These are phyloP conservation scores for Lampris megalopsis DNA, from an alignment of 2,113 vertebrate species.

Conservation along the genomic window DNA sequence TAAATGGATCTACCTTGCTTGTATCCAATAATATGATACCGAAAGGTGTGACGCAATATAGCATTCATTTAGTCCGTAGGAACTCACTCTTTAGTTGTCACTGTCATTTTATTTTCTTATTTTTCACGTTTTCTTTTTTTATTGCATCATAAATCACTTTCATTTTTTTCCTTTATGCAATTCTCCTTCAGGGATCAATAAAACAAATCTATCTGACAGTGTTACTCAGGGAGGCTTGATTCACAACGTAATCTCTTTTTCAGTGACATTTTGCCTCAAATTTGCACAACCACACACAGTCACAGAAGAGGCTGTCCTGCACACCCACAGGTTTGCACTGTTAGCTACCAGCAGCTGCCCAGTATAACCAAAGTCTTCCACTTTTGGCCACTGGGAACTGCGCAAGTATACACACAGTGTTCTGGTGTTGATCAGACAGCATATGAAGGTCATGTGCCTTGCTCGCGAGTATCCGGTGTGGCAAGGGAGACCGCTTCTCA, in stretches of 20 bases:
- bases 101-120: background rate
- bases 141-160: background rate
- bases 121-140: constrained; percentile 13
- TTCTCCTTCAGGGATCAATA: constrained; percentile 37
- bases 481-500: too few species aligned
- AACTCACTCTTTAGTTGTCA: too few species aligned
- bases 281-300: constrained; percentile 23
- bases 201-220: constrained; percentile 38
- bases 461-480: too few species aligned
- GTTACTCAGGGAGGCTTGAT: constrained; percentile 34
- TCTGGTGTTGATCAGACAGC: too few species aligned
- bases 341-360: constrained; percentile 3
- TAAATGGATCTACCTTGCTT: constrained; percentile 9
- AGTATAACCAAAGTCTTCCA: constrained; percentile 7
- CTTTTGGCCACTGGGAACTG: too few species aligned
- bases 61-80: too few species aligned
- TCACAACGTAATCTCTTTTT: constrained; percentile 1
- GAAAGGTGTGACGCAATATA: too few species aligned
- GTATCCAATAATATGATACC: background rate
- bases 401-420: too few species aligned
- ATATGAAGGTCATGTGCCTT: too few species aligned
- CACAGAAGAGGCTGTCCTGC: background rate
- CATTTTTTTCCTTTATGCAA: too few species aligned
- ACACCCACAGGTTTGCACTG: too few species aligned
- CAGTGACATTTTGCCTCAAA: constrained; percentile 22